These are phyloP conservation scores for Cryptocephalus primarius DNA, from an alignment of 2,888 invertebrate genomes.

Conservation along the genomic window DNA sequence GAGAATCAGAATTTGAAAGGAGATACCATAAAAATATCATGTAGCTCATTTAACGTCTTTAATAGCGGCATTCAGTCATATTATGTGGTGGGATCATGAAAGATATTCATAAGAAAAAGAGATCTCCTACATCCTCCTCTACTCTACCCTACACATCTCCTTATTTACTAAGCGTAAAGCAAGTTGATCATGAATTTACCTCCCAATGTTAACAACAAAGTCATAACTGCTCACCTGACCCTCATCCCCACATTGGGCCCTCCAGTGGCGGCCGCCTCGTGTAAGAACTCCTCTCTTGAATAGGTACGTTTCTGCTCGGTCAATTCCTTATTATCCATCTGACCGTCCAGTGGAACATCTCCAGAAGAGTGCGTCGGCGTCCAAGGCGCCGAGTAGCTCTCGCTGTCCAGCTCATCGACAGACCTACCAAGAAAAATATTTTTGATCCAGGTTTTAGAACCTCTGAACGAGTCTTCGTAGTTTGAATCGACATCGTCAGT, in stretches of 20 bases:
- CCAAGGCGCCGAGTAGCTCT: conserved; percentile 36
- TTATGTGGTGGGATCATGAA: too few relatives aligned
- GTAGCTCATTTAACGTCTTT: too few relatives aligned
- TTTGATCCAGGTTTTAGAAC: too few relatives aligned
- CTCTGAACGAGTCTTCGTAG: too few relatives aligned
- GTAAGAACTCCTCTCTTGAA: conserved; percentile 66
- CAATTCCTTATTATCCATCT: conserved; percentile 19
- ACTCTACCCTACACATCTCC: too few relatives aligned
- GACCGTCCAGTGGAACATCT: conserved; percentile 21
- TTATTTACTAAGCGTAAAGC: too few relatives aligned
- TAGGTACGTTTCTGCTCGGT: conserved; percentile 44
- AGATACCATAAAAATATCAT: background rate
- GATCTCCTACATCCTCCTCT: too few relatives aligned
- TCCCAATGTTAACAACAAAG: too few relatives aligned
- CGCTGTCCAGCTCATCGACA: conserved; percentile 38
- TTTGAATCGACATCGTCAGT: too few relatives aligned
- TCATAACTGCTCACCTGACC: conserved; percentile 8
- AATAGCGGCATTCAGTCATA: too few relatives aligned
- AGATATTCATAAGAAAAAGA: too few relatives aligned
- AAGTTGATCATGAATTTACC: too few relatives aligned
- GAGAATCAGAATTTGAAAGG: background rate
- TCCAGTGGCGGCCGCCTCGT: conserved; percentile 59
- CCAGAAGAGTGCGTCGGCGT: conserved; percentile 27
- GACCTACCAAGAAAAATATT: conserved; percentile 22
- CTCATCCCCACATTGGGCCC: conserved; percentile 46